Evolutionary conservation across 2,113 vertebrate species (phyloP), one percentile per base, ranked within the genome.

Genomic region (Pluvialis apricaria): DNA sequence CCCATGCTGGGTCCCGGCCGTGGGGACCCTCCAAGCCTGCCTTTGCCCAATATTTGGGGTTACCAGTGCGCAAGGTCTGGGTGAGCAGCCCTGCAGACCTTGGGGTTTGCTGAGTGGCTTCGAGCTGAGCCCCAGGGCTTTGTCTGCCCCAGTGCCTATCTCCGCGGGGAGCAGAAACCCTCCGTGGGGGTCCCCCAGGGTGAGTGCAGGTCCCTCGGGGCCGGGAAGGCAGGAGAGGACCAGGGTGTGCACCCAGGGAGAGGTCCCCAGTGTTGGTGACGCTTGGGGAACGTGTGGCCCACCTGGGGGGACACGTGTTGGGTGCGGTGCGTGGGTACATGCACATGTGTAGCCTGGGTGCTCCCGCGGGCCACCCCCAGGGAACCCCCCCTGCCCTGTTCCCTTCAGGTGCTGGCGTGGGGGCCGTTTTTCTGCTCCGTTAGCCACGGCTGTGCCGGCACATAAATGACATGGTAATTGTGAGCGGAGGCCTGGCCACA

Each of bases 381-480:
- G 34, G 9, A 16, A 16, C 54, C 42, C 28, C 38, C 52, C 51
- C 45, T 18, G 49, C 66, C 57, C 52, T 0, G 0, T 14, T 95
- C 47, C 75, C 70, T 2, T 9, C 1, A 9, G 84, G 71, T 90
- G 79, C 40, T 42, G 75, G 44, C n/a, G 65, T 65, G 15, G 91
- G 54, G 75, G 55, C 88, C 4, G 10, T 88, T 95, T 97, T 96
- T 97, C 94, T 86, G 96, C 96, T 96, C 94, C 0, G 88, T 90
- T 95, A 94, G 88, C 49, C 88, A 40, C 13, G 92, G 75, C 91
- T 96, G 92, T 95, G 95, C 92, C 19, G 75, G 90, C 88, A 94
- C 94, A 97, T 96, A 97, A 97, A 97, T 96, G 94, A 93, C 95
- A 92, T 93, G 96, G 88, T 93, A 97, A 97, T 96, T 94, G 92